These are phyloP conservation scores for Camponotus pennsylvanicus DNA, from an alignment of 1,140 invertebrate genomes.

Conservation along the genomic window DNA sequence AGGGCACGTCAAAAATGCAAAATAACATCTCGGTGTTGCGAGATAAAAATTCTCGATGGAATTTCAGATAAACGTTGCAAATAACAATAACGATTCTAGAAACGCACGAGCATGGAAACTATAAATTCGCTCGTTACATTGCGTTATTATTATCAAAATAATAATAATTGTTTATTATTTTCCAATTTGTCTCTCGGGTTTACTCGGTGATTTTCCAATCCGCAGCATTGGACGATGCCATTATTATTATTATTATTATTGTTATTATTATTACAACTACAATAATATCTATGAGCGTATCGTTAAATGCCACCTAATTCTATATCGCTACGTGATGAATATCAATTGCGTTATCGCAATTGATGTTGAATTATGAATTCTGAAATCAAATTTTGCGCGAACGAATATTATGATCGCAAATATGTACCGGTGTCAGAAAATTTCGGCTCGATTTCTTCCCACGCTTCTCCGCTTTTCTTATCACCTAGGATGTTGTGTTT, in stretches of 20 bases:
- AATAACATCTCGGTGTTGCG: conserved; percentile 8
- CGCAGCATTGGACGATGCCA: neutral
- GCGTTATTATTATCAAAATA: neutral
- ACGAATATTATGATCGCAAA: neutral
- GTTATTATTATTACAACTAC: neutral
- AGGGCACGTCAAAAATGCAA: neutral
- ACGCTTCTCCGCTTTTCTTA: neutral
- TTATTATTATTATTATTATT: conserved; percentile 33
- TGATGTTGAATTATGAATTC: neutral
- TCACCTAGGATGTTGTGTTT: neutral
- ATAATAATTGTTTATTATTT: too few species aligned
- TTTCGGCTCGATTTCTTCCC: neutral
- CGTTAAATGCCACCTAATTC: neutral
- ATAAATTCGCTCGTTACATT: conserved; percentile 4
- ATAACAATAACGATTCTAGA: neutral
- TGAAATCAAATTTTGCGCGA: neutral
- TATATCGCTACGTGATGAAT: neutral
- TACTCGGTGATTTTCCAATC: too few species aligned
- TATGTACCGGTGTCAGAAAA: neutral
- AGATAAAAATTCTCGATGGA: conserved; percentile 27
- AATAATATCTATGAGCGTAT: neutral
- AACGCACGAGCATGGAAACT: neutral
- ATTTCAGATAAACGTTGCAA: conserved; percentile 41
- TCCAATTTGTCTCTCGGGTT: too few species aligned
- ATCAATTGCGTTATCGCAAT: neutral